These are phyloP conservation scores for Acrocera orbiculus DNA, from an alignment of 2,888 invertebrate genomes.

Conservation along the genomic window DNA sequence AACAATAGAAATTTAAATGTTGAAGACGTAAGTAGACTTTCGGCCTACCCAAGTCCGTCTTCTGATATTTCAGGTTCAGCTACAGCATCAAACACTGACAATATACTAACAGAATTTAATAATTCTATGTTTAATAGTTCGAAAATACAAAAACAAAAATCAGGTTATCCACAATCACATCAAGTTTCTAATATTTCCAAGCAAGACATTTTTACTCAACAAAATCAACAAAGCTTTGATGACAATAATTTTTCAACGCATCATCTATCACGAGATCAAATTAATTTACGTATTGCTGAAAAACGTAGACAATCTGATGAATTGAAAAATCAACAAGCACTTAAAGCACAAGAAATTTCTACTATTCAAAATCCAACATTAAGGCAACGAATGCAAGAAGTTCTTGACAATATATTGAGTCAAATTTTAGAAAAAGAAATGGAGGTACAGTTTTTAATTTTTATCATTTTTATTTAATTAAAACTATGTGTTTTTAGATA, in stretches of 20 bases:
- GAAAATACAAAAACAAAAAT: constrained; percentile 10
- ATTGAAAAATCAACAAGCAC: constrained; percentile 50
- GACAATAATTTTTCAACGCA: constrained; percentile 21
- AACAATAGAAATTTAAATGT: constrained; percentile 52
- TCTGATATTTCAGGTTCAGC: constrained; percentile 10
- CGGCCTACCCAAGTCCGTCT: constrained; percentile 38
- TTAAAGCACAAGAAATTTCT: constrained; percentile 67
- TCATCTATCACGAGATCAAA: constrained; percentile 33
- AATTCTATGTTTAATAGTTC: constrained; percentile 25
- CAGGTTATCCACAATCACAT: background rate
- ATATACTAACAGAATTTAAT: constrained; percentile 24
- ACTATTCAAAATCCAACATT: constrained; percentile 72
- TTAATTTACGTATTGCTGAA: constrained; percentile 48
- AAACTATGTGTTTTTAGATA: constrained; percentile 8
- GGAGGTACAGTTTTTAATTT: constrained; percentile 32
- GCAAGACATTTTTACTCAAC: constrained; percentile 20
- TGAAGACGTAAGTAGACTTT: constrained; percentile 57
- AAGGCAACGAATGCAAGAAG: constrained; percentile 65
- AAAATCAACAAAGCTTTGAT: constrained; percentile 22
- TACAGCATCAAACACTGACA: constrained; percentile 14
- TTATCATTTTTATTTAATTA: too few relatives aligned
- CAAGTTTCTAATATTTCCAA: background rate
- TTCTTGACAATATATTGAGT: constrained; percentile 57
- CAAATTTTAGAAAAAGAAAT: constrained; percentile 66
- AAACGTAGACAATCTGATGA: constrained; percentile 57